A percentile compares a stretch with the other conserved stretches of the same genome.
Conservation (phyloP, 2,113 vertebrate genomes). For the Ptyas mucosa region DNA sequence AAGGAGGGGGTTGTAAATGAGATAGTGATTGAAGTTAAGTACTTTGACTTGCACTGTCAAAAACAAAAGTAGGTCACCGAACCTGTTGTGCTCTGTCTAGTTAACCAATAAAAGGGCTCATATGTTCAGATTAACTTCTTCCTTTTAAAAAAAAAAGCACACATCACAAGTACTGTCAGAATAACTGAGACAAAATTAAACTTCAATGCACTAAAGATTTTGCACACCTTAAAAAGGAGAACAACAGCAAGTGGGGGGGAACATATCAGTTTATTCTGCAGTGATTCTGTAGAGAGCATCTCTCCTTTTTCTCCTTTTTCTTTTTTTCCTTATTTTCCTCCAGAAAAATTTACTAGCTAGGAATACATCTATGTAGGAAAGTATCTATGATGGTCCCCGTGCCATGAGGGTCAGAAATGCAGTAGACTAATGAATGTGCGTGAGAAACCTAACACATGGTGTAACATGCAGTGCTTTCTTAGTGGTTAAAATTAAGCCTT, state of each 20-base stretch:
- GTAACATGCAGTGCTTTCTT: not conserved
- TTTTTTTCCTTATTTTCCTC: slow-evolving; percentile 57
- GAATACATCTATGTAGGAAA: slow-evolving; percentile 73
- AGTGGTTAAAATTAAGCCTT: slow-evolving; percentile 1
- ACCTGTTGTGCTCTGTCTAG: slow-evolving; percentile 74
- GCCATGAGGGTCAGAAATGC: slow-evolving; percentile 68
- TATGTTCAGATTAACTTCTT: slow-evolving; percentile 27
- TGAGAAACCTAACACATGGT: slow-evolving; percentile 59
- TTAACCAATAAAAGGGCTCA: slow-evolving; percentile 70
- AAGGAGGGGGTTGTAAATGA: slow-evolving; percentile 71
- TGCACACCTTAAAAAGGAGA: slow-evolving; percentile 34
- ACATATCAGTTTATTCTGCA: slow-evolving; percentile 25
- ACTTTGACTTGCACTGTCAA: slow-evolving; percentile 75
- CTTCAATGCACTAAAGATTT: slow-evolving; percentile 28
- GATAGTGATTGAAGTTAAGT: slow-evolving; percentile 80
- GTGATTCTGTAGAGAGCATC: slow-evolving; percentile 57
- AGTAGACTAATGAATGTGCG: slow-evolving; percentile 57
- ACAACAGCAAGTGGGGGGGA: not conserved
- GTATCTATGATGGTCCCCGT: slow-evolving; percentile 61
- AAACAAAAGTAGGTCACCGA: slow-evolving; percentile 73
- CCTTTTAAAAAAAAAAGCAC: not conserved
- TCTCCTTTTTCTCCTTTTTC: not conserved
- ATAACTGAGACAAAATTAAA: slow-evolving; percentile 30
- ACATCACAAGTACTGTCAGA: not conserved
- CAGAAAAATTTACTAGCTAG: slow-evolving; percentile 63